Conservation (phyloP, 2,888 invertebrate species). For the Eretmocerus hayati region DNA sequence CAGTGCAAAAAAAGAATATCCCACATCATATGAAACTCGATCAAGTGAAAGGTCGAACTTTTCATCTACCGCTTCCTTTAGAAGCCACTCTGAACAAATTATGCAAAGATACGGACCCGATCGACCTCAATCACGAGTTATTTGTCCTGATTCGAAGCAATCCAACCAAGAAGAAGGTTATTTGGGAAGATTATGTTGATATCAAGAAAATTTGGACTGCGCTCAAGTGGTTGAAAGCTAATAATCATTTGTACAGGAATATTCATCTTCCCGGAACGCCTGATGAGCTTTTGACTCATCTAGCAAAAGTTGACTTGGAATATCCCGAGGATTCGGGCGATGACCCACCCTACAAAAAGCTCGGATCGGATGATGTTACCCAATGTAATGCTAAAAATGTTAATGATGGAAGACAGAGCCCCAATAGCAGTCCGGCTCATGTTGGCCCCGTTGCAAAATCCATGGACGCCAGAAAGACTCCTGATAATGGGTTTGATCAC, state of each 20-base stretch:
- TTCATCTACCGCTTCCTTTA: slow-evolving; percentile 35
- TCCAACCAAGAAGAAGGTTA: slow-evolving; percentile 29
- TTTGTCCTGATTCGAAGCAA: slow-evolving; percentile 28
- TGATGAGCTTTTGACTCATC: background rate
- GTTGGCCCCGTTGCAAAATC: no score
- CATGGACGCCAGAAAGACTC: no score
- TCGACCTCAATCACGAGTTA: slow-evolving; percentile 32
- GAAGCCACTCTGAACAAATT: slow-evolving; percentile 33
- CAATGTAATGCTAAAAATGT: no score
- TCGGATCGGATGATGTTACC: no score
- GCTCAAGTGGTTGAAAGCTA: no score
- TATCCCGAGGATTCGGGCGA: no score
- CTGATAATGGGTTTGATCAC: no score
- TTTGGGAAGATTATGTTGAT: slow-evolving; percentile 21
- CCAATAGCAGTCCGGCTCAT: no score
- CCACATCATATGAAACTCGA: slow-evolving; percentile 25
- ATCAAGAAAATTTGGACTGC: background rate
- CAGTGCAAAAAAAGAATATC: slow-evolving; percentile 32
- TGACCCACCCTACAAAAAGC: no score
- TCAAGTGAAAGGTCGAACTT: slow-evolving; percentile 29
- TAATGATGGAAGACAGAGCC: no score
- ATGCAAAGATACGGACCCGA: no score
- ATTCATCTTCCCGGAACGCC: slow-evolving; percentile 27
- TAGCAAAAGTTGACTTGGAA: no score
- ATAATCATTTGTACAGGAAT: background rate